These are phyloP conservation scores for Drosophila chauvacae DNA, from an alignment of 1,140 invertebrate genomes.

Conservation along the genomic window DNA sequence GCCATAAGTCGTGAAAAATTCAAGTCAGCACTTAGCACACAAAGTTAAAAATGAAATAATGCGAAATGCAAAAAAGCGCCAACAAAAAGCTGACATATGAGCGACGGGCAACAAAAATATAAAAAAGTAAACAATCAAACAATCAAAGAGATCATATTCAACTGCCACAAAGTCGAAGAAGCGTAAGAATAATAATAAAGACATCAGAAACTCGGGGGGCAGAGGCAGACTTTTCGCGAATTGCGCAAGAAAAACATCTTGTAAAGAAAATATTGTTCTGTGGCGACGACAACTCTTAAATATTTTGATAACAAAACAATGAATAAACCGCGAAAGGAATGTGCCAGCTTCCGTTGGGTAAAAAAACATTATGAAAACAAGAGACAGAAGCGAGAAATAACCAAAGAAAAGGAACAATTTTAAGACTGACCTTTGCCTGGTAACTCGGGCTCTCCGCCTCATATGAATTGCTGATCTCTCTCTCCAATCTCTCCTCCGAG, in stretches of 20 bases:
- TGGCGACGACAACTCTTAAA: not conserved
- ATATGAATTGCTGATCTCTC: slow-evolving; percentile 46
- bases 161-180: slow-evolving; percentile 25
- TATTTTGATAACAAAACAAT: slow-evolving; percentile 22
- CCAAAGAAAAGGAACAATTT: slow-evolving; percentile 1
- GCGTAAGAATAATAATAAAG: slow-evolving; percentile 28
- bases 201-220: slow-evolving; percentile 2
- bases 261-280: slow-evolving; percentile 18
- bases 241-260: slow-evolving; percentile 3
- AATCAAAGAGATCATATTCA: slow-evolving; percentile 32
- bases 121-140: slow-evolving; percentile 27
- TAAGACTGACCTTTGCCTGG: slow-evolving; percentile 22
- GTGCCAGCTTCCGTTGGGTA: slow-evolving; percentile 15
- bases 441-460: not conserved
- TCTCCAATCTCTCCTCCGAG: not conserved
- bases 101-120: slow-evolving; percentile 23
- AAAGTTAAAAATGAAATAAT: slow-evolving; percentile 26
- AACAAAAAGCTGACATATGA: slow-evolving; percentile 27
- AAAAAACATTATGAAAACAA: not conserved
- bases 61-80: slow-evolving; percentile 15
- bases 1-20: slow-evolving; percentile 14
- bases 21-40: slow-evolving; percentile 6
- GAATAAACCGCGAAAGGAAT: not conserved
- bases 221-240: slow-evolving; percentile 2
- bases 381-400: not conserved